Base-by-base conservation (phyloP, 2,888 invertebrate genomes). In the Temnothorax rugatulus region DNA sequence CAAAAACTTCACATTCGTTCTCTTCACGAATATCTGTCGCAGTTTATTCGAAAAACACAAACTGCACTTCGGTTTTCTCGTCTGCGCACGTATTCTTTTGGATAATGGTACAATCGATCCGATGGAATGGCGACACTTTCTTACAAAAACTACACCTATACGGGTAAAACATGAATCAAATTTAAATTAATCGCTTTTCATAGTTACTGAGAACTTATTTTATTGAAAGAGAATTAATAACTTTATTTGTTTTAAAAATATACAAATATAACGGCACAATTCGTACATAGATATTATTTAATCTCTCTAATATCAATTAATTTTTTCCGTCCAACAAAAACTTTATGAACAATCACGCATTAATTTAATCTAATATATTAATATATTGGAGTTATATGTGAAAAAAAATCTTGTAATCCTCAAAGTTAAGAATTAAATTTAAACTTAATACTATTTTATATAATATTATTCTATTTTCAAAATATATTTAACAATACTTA, bases 31-130 rank as follows among this genome's bases (percentile, higher is more conserved):
- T 93, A 98, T 99, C 11, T 98, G 98, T 92, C 96, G 98, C 71
- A 98, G 98, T 88, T 96, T 99, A 77, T 99, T 99, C 93, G 98
- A 98, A 93, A 97, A 97, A 85, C 98, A 99, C 95, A 98, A 99
- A 95, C 95, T 99, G 18, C 96, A 98, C 87, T 99, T 98, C 94
- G 98, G 97, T 9, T 97, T 98, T 92, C 95, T 97, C 38, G 93
- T 98, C 44, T 97, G 97, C 87, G 96, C 96, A 0, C 95, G 98
- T 57, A 96, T 98, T 21, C 94, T 96, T 88, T 95, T 97, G 89
- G 96, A 97, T 84, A 95, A 95, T 1, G 96, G 96, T 0, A 91
- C 95, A 63, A 96, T 98, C 29, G 95, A 97, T 69, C 92, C 93
- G 7, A 95, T 94, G 0, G 98, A 98, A 93, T 97, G 98, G 96